Evolutionary conservation across 30 jellyfish, hydroid and myxozoan genomes (phyloP).

Genomic region (Cassiopea andromeda): DNA sequence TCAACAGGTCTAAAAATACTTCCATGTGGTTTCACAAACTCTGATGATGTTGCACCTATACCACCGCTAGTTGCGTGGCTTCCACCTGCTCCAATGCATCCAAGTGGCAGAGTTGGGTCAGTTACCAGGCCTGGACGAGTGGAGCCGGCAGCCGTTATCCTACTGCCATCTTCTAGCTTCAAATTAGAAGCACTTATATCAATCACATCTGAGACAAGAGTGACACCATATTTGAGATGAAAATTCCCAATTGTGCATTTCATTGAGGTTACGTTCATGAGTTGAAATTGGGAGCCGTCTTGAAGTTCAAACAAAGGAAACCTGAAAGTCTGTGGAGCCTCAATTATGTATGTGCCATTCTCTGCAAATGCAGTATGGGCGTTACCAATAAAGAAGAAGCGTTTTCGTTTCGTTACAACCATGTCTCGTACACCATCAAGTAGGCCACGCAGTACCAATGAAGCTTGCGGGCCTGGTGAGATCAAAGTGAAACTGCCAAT

Average conservation of each 20-base stretch:
- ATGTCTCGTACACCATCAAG: slow-evolving; percentile 75
- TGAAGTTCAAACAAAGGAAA: slow-evolving; percentile 73
- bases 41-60: slow-evolving; percentile 7
- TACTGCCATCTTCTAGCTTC: slow-evolving; percentile 68
- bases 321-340: slow-evolving; percentile 66
- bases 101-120: slow-evolving; percentile 38
- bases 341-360: slow-evolving; percentile 63
- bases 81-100: slow-evolving; percentile 72
- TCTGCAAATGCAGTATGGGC: slow-evolving; percentile 74
- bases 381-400: slow-evolving; percentile 62
- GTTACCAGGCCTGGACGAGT: slow-evolving; percentile 65
- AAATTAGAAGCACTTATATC: slow-evolving; percentile 69
- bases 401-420: slow-evolving; percentile 64
- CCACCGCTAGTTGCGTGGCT: slow-evolving; percentile 74
- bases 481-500: slow-evolving; percentile 43
- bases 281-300: slow-evolving; percentile 68
- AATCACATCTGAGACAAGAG: slow-evolving; percentile 57
- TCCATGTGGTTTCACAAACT: slow-evolving; percentile 43
- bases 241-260: slow-evolving; percentile 73
- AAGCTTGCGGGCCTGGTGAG: slow-evolving; percentile 68
- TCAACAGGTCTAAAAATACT: slow-evolving; percentile 41
- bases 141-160: slow-evolving; percentile 58
- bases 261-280: slow-evolving; percentile 66
- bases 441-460: slow-evolving; percentile 58
- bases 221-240: slow-evolving; percentile 66